Percentiles rank a stretch among this genome's conserved stretches.
phyloP scores from a whole-genome alignment of 2,113 vertebrate species.

The Sander vitreus region DNA sequence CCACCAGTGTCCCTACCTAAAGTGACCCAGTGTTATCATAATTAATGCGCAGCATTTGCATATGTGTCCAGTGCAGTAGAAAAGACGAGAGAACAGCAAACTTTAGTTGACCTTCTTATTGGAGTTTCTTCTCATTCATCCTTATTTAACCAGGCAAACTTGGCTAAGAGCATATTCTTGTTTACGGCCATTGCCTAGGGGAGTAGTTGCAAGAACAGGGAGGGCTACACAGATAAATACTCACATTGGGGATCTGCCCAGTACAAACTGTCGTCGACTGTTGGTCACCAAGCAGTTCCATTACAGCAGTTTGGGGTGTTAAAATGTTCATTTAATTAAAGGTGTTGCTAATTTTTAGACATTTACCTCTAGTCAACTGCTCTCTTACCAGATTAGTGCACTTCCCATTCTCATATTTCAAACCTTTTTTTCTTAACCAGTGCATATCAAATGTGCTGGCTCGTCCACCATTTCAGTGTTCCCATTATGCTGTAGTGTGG shows the following conservation, averaged over 20 bases:
- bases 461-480: constrained; percentile 16
- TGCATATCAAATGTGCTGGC: constrained; percentile 14
- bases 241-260: constrained; percentile 43
- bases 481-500: background rate
- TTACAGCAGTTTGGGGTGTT: constrained; percentile 16
- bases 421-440: constrained; percentile 1
- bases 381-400: constrained; percentile 16
- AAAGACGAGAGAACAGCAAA: constrained; percentile 12
- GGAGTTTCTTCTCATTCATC: constrained; percentile 52
- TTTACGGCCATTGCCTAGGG: constrained; percentile 65
- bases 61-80: background rate
- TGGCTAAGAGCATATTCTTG: constrained; percentile 73
- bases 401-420: constrained; percentile 10
- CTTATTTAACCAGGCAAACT: constrained; percentile 51
- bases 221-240: constrained; percentile 49
- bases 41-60: constrained; percentile 14
- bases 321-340: constrained; percentile 26
- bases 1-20: background rate
- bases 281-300: constrained; percentile 13
- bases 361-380: constrained; percentile 22
- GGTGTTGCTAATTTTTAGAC: constrained; percentile 18
- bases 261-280: constrained; percentile 12
- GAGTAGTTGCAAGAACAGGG: constrained; percentile 44
- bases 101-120: constrained; percentile 42
- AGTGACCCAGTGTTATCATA: constrained; percentile 9